These are phyloP conservation scores for Melangyna quadrimaculata DNA, from an alignment of 2,888 invertebrate genomes.

Conservation along the genomic window DNA sequence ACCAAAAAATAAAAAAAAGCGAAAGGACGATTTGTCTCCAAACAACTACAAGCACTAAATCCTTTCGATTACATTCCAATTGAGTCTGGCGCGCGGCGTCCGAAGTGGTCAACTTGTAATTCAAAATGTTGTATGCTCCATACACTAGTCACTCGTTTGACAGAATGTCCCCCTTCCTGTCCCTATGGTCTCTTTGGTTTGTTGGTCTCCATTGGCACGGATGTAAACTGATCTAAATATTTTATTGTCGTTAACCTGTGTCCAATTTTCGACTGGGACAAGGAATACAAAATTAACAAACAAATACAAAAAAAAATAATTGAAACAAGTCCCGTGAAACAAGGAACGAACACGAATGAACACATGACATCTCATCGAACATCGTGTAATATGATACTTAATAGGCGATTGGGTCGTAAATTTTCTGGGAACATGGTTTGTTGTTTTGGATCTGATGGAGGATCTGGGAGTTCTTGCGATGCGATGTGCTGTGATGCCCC, in stretches of 20 bases:
- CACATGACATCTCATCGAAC: slow-evolving; percentile 74
- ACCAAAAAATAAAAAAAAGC: slow-evolving; percentile 22
- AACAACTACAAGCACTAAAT: slow-evolving; percentile 52
- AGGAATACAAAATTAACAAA: slow-evolving; percentile 51
- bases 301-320: slow-evolving; percentile 12
- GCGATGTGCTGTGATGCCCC: too few species aligned
- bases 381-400: slow-evolving; percentile 75
- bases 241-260: slow-evolving; percentile 72
- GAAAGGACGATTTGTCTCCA: slow-evolving; percentile 67
- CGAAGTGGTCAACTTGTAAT: slow-evolving; percentile 68
- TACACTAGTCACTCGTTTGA: slow-evolving; percentile 23
- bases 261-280: slow-evolving; percentile 68
- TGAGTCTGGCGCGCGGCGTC: slow-evolving; percentile 56
- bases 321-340: slow-evolving; percentile 56
- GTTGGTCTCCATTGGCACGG: slow-evolving; percentile 34
- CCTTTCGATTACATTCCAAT: slow-evolving; percentile 17
- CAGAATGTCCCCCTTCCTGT: slow-evolving; percentile 12
- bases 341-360: slow-evolving; percentile 70
- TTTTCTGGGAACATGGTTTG: slow-evolving; percentile 73
- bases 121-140: slow-evolving; percentile 58
- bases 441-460: slow-evolving; percentile 36
- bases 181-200: background rate
- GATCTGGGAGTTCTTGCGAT: slow-evolving; percentile 33
- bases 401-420: slow-evolving; percentile 74
- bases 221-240: slow-evolving; percentile 73